phyloP scores from a whole-genome alignment of 2,113 vertebrate genomes.

The Hoplias malabaricus region DNA sequence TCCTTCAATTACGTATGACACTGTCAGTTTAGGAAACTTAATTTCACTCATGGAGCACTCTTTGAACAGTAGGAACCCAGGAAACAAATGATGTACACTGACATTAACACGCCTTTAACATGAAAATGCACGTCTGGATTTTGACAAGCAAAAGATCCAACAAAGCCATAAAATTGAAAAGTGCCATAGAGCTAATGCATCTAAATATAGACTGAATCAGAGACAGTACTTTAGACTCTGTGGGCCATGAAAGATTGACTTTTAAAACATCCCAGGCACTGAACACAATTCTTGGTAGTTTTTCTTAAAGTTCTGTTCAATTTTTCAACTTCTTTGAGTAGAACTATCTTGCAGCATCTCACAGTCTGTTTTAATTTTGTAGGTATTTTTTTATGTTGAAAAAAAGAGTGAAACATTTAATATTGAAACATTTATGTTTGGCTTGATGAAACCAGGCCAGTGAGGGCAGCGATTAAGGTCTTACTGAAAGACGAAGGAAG shows the following conservation, averaged over 20 bases:
- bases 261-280: neutral
- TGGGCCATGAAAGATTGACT: neutral
- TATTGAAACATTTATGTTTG: neutral
- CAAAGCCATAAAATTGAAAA: conserved; percentile 17
- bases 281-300: neutral
- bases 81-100: too few species aligned
- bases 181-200: neutral
- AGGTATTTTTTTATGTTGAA: too few species aligned
- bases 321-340: neutral
- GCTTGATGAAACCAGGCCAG: neutral
- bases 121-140: too few species aligned
- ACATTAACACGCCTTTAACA: too few species aligned
- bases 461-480: neutral
- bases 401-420: neutral
- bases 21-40: too few species aligned
- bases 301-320: neutral
- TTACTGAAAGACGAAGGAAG: neutral
- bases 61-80: too few species aligned
- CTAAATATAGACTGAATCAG: neutral
- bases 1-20: too few species aligned
- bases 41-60: too few species aligned
- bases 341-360: neutral
- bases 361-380: neutral
- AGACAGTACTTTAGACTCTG: neutral
- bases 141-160: too few species aligned